Evolutionary conservation across 2,797 vertebrate genomes (phyloP).

Genomic region (Galaxias olidus): DNA sequence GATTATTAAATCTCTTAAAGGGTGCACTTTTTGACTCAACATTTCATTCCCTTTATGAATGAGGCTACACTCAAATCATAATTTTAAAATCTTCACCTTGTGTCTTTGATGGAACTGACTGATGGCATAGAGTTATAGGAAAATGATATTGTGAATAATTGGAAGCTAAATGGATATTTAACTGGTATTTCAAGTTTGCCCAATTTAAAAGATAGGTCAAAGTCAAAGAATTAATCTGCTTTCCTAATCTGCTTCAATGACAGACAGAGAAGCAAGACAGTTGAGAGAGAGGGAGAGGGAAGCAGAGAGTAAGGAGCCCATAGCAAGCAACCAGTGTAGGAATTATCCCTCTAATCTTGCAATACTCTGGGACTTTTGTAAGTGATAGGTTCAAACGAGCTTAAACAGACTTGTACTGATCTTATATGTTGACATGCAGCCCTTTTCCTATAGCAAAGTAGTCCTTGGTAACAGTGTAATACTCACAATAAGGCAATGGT

Average conservation of each 20-base stretch:
- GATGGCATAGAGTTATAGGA: neutral
- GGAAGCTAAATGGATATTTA: constrained; percentile 8
- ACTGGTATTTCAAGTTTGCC: constrained; percentile 16
- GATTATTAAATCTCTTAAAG: too few relatives aligned
- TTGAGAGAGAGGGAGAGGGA: neutral
- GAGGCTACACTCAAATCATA: too few relatives aligned
- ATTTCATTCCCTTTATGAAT: too few relatives aligned
- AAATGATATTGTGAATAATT: neutral
- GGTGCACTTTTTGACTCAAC: too few relatives aligned
- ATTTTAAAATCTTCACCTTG: too few relatives aligned
- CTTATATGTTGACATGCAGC: constrained; percentile 6
- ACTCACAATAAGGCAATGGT: too few relatives aligned
- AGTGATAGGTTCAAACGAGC: constrained; percentile 56
- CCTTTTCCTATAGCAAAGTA: too few relatives aligned
- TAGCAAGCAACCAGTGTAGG: neutral
- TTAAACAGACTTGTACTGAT: constrained; percentile 38
- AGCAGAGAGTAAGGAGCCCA: constrained; percentile 40
- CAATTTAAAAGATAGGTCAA: constrained; percentile 27
- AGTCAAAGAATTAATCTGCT: constrained; percentile 32
- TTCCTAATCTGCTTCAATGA: constrained; percentile 36
- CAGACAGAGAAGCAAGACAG: constrained; percentile 19
- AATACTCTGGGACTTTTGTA: constrained; percentile 43
- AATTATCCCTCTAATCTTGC: constrained; percentile 61
- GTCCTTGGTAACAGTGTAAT: neutral
- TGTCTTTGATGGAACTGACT: too few relatives aligned